Evolutionary conservation across 2,888 invertebrate species (phyloP), one percentile per base, ranked within the genome.

Genomic region (Aphodius granarius): DNA sequence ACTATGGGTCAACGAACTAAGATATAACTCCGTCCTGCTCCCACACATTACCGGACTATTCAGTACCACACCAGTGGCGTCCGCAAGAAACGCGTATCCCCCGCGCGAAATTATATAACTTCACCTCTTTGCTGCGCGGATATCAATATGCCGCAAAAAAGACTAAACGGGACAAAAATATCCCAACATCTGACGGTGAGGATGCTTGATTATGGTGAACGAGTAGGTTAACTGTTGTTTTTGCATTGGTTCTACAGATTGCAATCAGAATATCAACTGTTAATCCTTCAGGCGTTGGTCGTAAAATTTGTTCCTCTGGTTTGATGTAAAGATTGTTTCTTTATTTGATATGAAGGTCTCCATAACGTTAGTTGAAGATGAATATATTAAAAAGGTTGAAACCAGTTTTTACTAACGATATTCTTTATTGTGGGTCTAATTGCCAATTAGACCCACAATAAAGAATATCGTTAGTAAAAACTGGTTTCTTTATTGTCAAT

Each of bases 1-100:
- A 86, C 86, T 83, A 81, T 83, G 83, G 87, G 87, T 87, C 87
- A 87, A 85, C 85, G 87, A 86, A 86, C 87, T 83, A 81, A 83
- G 84, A 83, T 84, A 83, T 86, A 83, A 82, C 81, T 83, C 84
- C 82, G 83, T 87, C 86, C 86, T 83, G 84, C 84, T 86, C 86
- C 85, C 84, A 86, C 86, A 85, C 86, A 86, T 43, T 43, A 81
- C 79, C 81, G 81, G 78, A 74, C 78, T 70, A 74, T 72, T 71
- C 74, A 71, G 73, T 78, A 76, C 76, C 72, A 20, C 74, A 64
- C 74, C 83, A 83, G 82, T 77, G 82, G 79, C 81, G 80, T 78
- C 74, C 43, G 43, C 43, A 43, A 43, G 43, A 1, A 43, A 78
- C 23, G 73, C 76, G 73, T 74, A 71, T 77, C 43, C 4, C 13